A percentile compares a stretch with the other conserved stretches of the same genome.
phyloP scores from a whole-genome alignment of 2,888 invertebrate species.

The Metopia argyrocephala region DNA sequence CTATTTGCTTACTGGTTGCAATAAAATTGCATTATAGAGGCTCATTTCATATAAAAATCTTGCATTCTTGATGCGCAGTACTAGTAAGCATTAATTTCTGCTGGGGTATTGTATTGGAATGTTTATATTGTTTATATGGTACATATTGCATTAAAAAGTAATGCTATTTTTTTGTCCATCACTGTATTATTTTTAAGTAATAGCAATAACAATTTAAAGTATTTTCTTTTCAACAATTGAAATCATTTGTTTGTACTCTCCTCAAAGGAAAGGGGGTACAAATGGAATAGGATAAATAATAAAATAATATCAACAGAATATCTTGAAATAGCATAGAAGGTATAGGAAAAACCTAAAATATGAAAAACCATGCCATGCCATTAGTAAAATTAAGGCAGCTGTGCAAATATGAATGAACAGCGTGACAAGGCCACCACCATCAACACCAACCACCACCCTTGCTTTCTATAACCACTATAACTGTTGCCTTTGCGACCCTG shows the following conservation, averaged over 20 bases:
- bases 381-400: constrained; percentile 61
- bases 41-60: too few relatives aligned
- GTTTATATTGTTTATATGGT: too few relatives aligned
- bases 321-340: constrained; percentile 28
- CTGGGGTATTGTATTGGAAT: too few relatives aligned
- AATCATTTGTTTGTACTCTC: background rate
- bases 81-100: too few relatives aligned
- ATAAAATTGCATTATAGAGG: too few relatives aligned
- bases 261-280: background rate
- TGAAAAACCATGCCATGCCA: background rate
- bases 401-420: constrained; percentile 55
- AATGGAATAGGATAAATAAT: background rate
- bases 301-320: constrained; percentile 9
- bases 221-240: constrained; percentile 20
- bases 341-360: constrained; percentile 46
- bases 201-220: constrained; percentile 26
- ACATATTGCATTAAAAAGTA: too few relatives aligned
- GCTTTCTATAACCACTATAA: background rate
- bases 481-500: constrained; percentile 9
- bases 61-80: too few relatives aligned
- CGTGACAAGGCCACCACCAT: constrained; percentile 50
- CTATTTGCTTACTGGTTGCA: too few relatives aligned
- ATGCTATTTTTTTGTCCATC: too few relatives aligned
- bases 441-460: background rate
- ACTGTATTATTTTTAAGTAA: constrained; percentile 35